Base-by-base conservation (phyloP, 2,888 invertebrate genomes). In the Dioctria linearis region DNA sequence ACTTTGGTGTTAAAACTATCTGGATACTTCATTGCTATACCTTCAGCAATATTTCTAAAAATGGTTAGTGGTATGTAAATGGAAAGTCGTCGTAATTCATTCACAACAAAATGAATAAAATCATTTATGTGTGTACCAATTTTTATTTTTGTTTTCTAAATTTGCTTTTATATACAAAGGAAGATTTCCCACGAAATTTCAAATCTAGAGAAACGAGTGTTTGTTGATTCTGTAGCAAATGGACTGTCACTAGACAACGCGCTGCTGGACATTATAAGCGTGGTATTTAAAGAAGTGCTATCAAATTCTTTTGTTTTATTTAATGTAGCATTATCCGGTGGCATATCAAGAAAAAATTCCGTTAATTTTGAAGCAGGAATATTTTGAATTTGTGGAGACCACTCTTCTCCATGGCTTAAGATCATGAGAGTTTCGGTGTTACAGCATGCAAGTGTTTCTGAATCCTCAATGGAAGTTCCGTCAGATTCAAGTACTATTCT, bases 11-110 rank as follows among this genome's bases (percentile, higher is more conserved):
- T 8, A 63, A 63, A 63, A 39, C n/a, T 39, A 39, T 63, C 39
- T 3, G 63, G 63, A 63, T 63, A 40, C 39, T 40, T 37, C 6
- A 8, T 8, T 3, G 8, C 37, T 4, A 63, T 39, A 11, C 8
- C 39, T 39, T 63, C 40, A 4, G 63, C 63, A 39, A 63, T 13
- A 63, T 11, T 61, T 6, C 61, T n/a, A 61, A 61, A 61, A 61
- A 61, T 61, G 4, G 2, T 3, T 6, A 61, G 8, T 13, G 61
- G 61, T 25, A 61, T 61, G 13, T 61, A 61, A 25, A 6, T 4
- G 3, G 63, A 63, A 6, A 63, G 25, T 39, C 63, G 2, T 37
- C 63, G 63, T 3, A 63, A 8, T 39, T 63, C 63, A 8, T 54
- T 54, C 6, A 54, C n/a, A 54, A 54, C 39, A 5, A 11, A 4